Conservation (phyloP, 2,888 invertebrate genomes). For the Cryptus viduatorius region DNA sequence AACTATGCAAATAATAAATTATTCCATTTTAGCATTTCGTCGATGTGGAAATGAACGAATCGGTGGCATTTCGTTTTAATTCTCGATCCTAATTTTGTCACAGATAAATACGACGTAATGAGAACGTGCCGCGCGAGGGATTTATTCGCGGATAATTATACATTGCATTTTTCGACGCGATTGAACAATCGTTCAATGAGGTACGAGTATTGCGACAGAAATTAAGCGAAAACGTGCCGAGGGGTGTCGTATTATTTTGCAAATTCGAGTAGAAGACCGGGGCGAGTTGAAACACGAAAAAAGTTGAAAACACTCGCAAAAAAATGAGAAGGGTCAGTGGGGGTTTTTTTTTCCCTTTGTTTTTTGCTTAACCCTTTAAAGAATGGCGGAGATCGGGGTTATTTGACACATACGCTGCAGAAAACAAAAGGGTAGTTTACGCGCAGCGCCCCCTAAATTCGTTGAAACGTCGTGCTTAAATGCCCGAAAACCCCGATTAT, state of each 20-base stretch:
- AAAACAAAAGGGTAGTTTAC: no score
- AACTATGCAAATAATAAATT: slow-evolving; percentile 37
- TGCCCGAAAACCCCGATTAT: no score
- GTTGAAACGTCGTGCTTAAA: no score
- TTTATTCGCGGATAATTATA: neutral
- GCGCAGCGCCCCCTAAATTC: no score
- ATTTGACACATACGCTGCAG: no score
- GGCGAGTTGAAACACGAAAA: no score
- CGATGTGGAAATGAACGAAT: slow-evolving; percentile 36
- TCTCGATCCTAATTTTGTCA: neutral
- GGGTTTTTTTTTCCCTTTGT: no score
- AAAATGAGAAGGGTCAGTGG: no score
- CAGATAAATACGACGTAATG: neutral
- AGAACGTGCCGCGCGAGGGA: neutral
- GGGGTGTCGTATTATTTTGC: neutral
- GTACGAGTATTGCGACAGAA: neutral
- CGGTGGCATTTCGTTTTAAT: neutral
- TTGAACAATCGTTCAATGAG: neutral
- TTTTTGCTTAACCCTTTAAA: no score
- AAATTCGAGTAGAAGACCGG: neutral
- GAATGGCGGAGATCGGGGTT: no score
- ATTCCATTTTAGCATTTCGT: slow-evolving; percentile 40
- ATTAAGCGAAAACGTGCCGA: neutral
- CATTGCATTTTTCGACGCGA: neutral
- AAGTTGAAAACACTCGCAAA: no score